phyloP scores from a whole-genome alignment of 2,797 vertebrate genomes.

The Gadopsis bispinosus region DNA sequence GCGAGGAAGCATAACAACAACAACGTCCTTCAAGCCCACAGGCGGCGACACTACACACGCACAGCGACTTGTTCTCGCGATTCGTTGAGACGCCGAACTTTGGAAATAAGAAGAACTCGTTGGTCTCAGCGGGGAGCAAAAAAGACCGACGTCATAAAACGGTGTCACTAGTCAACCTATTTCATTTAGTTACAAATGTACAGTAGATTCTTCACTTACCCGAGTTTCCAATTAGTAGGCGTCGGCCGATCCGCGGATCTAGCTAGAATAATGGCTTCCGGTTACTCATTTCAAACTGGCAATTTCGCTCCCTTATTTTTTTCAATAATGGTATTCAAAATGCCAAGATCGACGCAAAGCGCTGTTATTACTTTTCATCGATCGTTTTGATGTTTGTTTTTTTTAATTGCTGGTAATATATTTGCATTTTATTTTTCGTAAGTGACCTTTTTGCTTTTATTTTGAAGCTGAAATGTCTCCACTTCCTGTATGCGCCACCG shows the following conservation, averaged over 20 bases:
- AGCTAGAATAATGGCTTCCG: slow-evolving; percentile 18
- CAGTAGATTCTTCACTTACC: slow-evolving; percentile 57
- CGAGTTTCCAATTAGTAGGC: slow-evolving; percentile 58
- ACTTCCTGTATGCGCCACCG: slow-evolving; percentile 15
- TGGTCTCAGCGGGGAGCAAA: neutral
- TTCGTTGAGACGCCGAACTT: neutral
- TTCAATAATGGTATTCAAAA: neutral
- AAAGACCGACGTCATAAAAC: fast-evolving
- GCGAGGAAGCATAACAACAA: too few relatives aligned
- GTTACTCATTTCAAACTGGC: slow-evolving; percentile 24
- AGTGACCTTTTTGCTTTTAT: slow-evolving; percentile 43
- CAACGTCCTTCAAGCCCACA: too few relatives aligned
- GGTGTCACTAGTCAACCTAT: neutral
- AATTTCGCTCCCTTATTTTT: fast-evolving
- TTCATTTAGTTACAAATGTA: neutral
- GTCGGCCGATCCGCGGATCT: slow-evolving; percentile 57
- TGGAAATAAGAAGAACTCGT: neutral
- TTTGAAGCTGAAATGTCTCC: slow-evolving; percentile 18
- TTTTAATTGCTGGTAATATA: neutral
- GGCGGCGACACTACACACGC: too few relatives aligned
- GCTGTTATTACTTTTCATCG: fast-evolving
- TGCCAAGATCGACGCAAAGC: fast-evolving
- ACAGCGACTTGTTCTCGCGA: neutral
- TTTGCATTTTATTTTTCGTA: fast-evolving
- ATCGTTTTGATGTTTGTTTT: neutral